Percentiles rank a stretch among this genome's conserved stretches.
These are phyloP conservation scores for Myiothlypis coronata DNA, from an alignment of 2,797 vertebrate species.

Conservation along the genomic window DNA sequence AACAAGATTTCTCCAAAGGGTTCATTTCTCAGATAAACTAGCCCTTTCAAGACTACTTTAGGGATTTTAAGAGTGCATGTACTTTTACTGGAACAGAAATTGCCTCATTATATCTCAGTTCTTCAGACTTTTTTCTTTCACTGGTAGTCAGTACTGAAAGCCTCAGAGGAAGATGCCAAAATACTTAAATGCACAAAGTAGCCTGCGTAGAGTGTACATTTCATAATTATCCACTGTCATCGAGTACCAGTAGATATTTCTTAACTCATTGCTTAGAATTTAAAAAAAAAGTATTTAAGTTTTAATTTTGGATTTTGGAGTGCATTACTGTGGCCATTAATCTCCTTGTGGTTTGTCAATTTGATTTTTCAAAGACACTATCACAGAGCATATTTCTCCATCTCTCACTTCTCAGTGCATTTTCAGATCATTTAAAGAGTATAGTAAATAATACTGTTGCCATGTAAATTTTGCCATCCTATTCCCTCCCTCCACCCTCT, in stretches of 20 bases:
- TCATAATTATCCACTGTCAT: neutral
- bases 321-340: neutral
- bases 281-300: neutral
- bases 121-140: neutral
- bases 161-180: neutral
- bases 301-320: neutral
- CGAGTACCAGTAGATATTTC: neutral
- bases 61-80: neutral
- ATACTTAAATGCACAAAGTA: neutral
- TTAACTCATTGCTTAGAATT: neutral
- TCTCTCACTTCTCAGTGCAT: neutral
- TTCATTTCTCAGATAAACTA: neutral
- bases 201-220: neutral
- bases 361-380: neutral
- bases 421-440: neutral
- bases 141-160: neutral
- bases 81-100: neutral
- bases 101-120: neutral
- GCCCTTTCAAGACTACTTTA: neutral
- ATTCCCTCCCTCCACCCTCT: neutral
- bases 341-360: neutral
- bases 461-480: neutral
- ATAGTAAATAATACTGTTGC: neutral
- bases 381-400: neutral
- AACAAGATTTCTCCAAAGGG: neutral